Evolutionary conservation across 2,113 vertebrate genomes (phyloP).

Genomic region (Protomyctophum bolini): DNA sequence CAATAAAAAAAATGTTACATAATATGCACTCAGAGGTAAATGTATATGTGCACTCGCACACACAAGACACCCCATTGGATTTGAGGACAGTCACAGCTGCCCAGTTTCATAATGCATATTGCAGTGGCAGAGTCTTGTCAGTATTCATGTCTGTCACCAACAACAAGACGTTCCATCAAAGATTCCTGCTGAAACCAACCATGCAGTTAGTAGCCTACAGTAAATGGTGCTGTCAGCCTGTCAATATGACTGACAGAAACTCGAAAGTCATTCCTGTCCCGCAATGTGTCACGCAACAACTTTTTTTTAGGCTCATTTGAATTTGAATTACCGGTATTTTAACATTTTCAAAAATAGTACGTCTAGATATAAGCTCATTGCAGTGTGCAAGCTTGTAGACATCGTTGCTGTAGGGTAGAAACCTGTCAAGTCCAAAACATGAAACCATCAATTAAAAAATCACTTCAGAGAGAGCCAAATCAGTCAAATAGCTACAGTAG

Average conservation of each 20-base stretch:
- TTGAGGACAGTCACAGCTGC: conserved; percentile 35
- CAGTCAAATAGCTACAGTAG: no score
- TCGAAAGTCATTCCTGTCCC: no score
- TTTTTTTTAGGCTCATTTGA: no score
- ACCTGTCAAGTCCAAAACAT: not conserved
- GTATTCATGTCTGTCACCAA: conserved; percentile 22
- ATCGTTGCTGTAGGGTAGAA: not conserved
- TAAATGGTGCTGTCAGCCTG: not conserved
- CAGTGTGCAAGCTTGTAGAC: not conserved
- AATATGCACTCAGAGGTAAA: not conserved
- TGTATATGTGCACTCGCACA: not conserved
- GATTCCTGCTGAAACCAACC: not conserved
- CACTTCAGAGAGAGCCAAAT: no score
- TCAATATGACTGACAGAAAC: not conserved
- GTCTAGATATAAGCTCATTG: no score
- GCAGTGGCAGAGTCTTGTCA: conserved; percentile 44
- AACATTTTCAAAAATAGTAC: no score
- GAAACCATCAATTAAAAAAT: no score
- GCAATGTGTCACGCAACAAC: no score
- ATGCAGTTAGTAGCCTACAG: not conserved
- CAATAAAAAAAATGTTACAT: conserved; percentile 5
- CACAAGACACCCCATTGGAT: conserved; percentile 4
- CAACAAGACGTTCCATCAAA: conserved; percentile 25
- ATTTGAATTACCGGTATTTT: no score
- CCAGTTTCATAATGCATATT: conserved; percentile 45